Percentiles rank a stretch among this genome's conserved stretches.
These are phyloP conservation scores for Epinotia ramella DNA, from an alignment of 2,888 invertebrate genomes.

Conservation along the genomic window DNA sequence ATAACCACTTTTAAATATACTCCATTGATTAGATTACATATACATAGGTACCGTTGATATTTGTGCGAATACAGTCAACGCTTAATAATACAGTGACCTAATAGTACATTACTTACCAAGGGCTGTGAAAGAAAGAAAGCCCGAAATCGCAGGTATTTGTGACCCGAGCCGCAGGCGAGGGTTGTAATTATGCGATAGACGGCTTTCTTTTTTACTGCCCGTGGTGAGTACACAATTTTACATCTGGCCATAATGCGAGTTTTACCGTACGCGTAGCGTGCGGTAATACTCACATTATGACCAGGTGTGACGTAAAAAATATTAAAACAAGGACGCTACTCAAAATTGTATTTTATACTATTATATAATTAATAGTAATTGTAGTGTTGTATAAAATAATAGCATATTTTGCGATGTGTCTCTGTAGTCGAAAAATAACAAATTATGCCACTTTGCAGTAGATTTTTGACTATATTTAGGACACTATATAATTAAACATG, in stretches of 20 bases:
- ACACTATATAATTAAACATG: constrained; percentile 38
- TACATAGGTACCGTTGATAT: constrained; percentile 47
- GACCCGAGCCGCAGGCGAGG: too few relatives aligned
- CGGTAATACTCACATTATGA: too few relatives aligned
- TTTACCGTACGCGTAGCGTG: too few relatives aligned
- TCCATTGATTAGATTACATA: constrained; percentile 8
- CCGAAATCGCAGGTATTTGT: too few relatives aligned
- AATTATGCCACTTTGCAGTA: neutral
- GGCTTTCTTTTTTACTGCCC: too few relatives aligned
- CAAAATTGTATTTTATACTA: neutral
- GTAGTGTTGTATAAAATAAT: too few relatives aligned
- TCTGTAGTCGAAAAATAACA: too few relatives aligned
- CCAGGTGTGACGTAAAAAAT: neutral
- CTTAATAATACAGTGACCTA: constrained; percentile 4
- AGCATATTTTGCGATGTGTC: neutral
- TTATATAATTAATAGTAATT: neutral
- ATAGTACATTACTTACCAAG: too few relatives aligned
- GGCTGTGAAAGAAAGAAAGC: too few relatives aligned
- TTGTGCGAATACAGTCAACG: constrained; percentile 63
- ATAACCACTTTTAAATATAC: constrained; percentile 27
- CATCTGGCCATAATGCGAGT: too few relatives aligned
- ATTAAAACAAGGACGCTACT: constrained; percentile 3
- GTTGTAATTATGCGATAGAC: too few relatives aligned
- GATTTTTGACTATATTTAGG: constrained; percentile 10
- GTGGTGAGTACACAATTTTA: too few relatives aligned